Conservation (phyloP, 2,797 vertebrate species). For the Premnoplex brunnescens region DNA sequence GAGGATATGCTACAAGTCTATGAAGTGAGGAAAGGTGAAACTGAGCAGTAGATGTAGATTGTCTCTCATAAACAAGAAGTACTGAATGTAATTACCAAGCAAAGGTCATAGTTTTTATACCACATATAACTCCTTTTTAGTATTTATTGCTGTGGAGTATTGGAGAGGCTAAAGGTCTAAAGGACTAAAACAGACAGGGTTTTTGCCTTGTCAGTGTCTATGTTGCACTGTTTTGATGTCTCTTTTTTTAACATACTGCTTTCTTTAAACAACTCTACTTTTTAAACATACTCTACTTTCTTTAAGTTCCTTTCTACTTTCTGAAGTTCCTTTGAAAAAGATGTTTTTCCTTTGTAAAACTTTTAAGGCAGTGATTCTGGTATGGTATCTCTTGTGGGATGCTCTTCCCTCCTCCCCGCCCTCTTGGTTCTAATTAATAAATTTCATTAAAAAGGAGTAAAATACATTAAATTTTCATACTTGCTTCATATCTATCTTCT, state of each 20-base stretch:
- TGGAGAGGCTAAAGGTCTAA: background rate
- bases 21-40: background rate
- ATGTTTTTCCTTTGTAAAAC: background rate
- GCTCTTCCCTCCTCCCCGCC: fast-evolving
- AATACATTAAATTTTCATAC: background rate
- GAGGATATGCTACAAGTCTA: background rate
- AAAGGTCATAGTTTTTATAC: background rate
- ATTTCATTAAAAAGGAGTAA: background rate
- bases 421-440: background rate
- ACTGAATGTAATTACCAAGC: background rate
- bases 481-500: background rate
- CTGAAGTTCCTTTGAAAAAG: background rate
- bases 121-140: background rate
- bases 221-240: background rate
- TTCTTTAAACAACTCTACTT: background rate
- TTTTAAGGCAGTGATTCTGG: background rate
- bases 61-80: background rate
- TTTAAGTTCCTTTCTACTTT: background rate
- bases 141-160: background rate
- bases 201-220: background rate
- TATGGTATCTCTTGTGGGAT: background rate
- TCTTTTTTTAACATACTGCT: background rate
- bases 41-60: background rate
- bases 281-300: background rate
- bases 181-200: background rate